Base-by-base conservation (phyloP, 2,797 vertebrate genomes). In the Botia kubotai region DNA sequence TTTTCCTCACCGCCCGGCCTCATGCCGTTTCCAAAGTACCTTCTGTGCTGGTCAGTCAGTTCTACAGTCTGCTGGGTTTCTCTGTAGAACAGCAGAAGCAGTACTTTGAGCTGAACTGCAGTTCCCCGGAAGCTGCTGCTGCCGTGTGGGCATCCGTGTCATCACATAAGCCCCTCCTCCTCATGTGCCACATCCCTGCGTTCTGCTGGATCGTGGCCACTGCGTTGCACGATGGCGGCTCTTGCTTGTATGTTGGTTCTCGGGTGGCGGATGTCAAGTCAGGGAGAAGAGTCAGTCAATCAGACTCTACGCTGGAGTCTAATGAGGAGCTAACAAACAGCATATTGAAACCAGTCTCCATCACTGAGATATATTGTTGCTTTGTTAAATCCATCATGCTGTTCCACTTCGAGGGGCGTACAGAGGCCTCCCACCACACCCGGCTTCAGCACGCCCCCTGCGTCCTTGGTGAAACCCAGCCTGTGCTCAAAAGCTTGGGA, bases 181-280 rank as follows among this genome's bases (percentile, higher is more conserved):
- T 87, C 46, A 90, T 90, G 89, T 90, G 88, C 48, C 87, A 88
- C 60, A 89, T 90, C 57, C 89, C 89, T 6, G 89, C 89, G 43
- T 90, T 90, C 72, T 90, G 89, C 63, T 90, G 89, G 87, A 90
- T 90, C 2, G 80, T 88, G 16, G 81, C 86, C 33, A 88, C 89
- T 0, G 88, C 89, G 16, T 73, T 89, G 72, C 78, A 81, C 6
- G 76, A 87, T 19, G 82, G 79, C 11, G 36, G 21, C 62, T 81
- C 82, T 36, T 81, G 78, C 26, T 67, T 87, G 70, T 72, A 53
- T 71, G 19, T 29, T 16, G 81, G 85, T 36, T 23, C 33, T 3
- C 7, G 11, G 43, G 12, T 39, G 48, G 2, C 55, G 53, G 39
- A 33, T 33, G 26, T 29, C 43, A 60, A 48, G 29, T 36, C 6